These are phyloP conservation scores for Drosophila erecta DNA, from an alignment of 1,140 invertebrate species.

Conservation along the genomic window DNA sequence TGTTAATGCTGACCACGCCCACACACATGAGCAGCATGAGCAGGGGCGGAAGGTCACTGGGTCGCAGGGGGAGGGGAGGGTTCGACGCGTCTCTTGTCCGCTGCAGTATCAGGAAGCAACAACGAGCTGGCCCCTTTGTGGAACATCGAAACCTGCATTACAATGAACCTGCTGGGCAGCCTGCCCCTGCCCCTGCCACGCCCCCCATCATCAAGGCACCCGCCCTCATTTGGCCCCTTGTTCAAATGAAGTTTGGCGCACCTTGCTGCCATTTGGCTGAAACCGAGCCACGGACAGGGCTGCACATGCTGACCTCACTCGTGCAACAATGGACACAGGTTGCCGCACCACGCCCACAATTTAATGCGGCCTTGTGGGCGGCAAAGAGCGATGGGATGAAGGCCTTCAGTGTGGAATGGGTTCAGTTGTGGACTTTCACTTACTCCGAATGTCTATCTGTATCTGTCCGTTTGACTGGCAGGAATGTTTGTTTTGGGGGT, in stretches of 20 bases:
- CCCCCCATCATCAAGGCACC: background rate
- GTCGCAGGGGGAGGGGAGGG: too few species aligned
- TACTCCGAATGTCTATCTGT: slow-evolving; percentile 25
- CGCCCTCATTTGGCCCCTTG: slow-evolving; percentile 1
- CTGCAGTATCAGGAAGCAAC: slow-evolving; percentile 24
- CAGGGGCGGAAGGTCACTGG: background rate
- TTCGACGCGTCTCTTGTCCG: slow-evolving; percentile 20
- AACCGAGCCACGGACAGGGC: slow-evolving; percentile 19
- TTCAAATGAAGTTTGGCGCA: slow-evolving; percentile 29
- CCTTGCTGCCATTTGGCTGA: slow-evolving; percentile 24
- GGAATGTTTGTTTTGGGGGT: slow-evolving; percentile 31
- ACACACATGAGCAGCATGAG: slow-evolving; percentile 10
- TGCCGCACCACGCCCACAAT: slow-evolving; percentile 18
- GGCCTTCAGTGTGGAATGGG: background rate
- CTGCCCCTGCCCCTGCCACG: background rate
- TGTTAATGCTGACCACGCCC: slow-evolving; percentile 34
- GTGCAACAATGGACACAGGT: slow-evolving; percentile 12
- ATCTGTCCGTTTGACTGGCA: slow-evolving; percentile 23
- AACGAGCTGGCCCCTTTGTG: slow-evolving; percentile 26
- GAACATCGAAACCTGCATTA: slow-evolving; percentile 23
- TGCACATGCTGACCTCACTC: slow-evolving; percentile 34
- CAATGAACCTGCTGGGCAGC: slow-evolving; percentile 26
- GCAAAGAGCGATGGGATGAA: background rate
- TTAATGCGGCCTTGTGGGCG: slow-evolving; percentile 19
- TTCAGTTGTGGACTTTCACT: slow-evolving; percentile 22